Evolutionary conservation across 2,113 vertebrate species (phyloP).

Genomic region (Donacobius atricapilla): DNA sequence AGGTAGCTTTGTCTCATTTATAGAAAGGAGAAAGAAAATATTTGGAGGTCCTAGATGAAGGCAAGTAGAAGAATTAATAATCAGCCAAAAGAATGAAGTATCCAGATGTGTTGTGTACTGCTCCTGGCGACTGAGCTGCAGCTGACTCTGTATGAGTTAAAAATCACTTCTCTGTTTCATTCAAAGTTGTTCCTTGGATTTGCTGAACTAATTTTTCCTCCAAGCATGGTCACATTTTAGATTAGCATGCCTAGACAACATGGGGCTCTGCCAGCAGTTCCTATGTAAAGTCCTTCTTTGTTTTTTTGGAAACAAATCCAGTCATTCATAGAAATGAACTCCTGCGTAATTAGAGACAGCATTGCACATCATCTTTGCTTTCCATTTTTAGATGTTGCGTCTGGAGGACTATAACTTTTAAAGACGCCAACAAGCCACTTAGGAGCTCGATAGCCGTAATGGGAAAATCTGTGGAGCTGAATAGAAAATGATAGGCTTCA

Average conservation of each 20-base stretch:
- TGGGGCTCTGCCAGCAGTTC: constrained; percentile 22
- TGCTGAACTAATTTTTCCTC: constrained; percentile 9
- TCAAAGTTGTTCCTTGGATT: constrained; percentile 2
- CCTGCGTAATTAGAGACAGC: constrained; percentile 34
- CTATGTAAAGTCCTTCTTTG: background rate
- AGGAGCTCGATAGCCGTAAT: constrained; percentile 47
- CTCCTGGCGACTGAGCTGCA: background rate
- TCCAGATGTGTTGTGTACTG: background rate
- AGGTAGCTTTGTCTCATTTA: background rate
- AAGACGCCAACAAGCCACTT: constrained; percentile 59
- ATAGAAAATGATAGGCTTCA: constrained; percentile 49
- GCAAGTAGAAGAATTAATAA: background rate
- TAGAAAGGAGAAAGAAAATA: background rate
- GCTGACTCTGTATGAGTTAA: background rate
- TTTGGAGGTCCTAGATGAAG: background rate
- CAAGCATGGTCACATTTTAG: constrained; percentile 22
- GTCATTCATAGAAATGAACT: constrained; percentile 52
- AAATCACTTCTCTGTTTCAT: background rate
- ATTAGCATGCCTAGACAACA: constrained; percentile 45
- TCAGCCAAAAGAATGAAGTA: background rate
- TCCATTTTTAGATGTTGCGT: constrained; percentile 41
- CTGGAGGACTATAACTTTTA: constrained; percentile 59
- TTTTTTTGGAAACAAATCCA: constrained; percentile 27
- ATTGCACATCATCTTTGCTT: constrained; percentile 35
- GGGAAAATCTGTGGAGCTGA: constrained; percentile 53